Base-by-base conservation (phyloP, 2,797 vertebrate species). In the Eupleurogrammus muticus region DNA sequence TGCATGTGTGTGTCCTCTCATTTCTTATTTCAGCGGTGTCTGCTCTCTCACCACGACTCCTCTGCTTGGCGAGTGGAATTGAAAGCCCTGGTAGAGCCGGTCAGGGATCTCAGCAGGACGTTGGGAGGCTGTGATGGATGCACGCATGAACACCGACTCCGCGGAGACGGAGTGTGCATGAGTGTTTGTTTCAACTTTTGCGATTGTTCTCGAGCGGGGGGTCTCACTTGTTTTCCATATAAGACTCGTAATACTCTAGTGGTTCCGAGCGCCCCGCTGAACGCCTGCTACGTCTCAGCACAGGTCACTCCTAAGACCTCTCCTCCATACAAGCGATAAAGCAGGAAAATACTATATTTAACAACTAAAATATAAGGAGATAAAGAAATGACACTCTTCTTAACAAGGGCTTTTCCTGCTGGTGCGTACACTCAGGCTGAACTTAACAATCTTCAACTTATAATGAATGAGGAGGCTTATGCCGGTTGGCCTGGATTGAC, bases 171-270 rank as follows among this genome's bases (percentile, higher is more conserved):
- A 34, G 17, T 67, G 65, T 20, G 51, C 24, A 50, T 57, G 53
- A 10, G n/a, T 68, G 36, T 81, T 77, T 67, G 67, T 64, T 66
- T 70, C 8, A 21, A 60, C 53, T 70, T n/a, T 72, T 77, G 47
- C 70, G 78, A 82, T 81, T 69, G 53, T 70, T 77, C 51, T 65
- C n/a, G 36, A 34, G 32, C 12, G 3, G 64, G 66, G 50, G 60
- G 48, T 56, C 75, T 52, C 19, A 44, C 58, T n/a, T 75, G 48
- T 70, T 84, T 88, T 83, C 66, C 76, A 86, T 65, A 76, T 62
- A 47, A 84, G 77, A 74, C 69, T 73, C 74, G 44, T 51, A 51
- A 68, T 65, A 34, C 47, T 77, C 51, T 12, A 28, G 24, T 55
- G 57, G 63, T 20, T 55, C 36, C 49, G 20, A 69, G 44, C 14